These are phyloP conservation scores for Cosmia pyralina DNA, from an alignment of 2,888 invertebrate genomes.

Conservation along the genomic window DNA sequence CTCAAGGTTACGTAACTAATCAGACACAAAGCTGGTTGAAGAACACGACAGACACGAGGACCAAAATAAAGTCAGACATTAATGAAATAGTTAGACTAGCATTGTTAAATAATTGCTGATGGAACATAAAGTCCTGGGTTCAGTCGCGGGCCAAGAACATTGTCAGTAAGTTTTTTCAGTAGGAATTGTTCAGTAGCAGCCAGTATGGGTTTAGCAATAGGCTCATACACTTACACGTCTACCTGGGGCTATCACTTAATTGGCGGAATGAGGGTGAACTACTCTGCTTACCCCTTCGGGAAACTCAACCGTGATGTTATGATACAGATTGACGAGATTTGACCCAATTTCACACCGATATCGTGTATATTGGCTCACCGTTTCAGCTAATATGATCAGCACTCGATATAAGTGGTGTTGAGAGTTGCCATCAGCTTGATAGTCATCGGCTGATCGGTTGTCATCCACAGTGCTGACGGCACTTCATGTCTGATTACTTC, in stretches of 20 bases:
- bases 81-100: background rate
- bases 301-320: background rate
- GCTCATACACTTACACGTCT: too few species aligned
- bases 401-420: background rate
- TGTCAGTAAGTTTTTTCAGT: background rate
- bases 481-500: background rate
- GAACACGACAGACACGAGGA: background rate
- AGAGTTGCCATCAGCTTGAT: background rate
- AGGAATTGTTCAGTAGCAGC: too few species aligned
- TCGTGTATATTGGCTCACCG: background rate
- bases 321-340: background rate
- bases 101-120: slow-evolving; percentile 1
- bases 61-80: background rate
- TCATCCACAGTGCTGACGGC: background rate
- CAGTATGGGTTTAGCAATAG: too few species aligned
- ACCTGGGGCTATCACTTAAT: background rate
- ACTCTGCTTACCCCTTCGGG: background rate
- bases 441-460: background rate
- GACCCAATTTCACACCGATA: background rate
- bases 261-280: background rate
- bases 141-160: background rate
- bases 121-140: background rate
- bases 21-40: background rate
- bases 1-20: background rate
- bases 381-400: background rate